Conservation (phyloP, 1,140 invertebrate genomes). For the Penaeus chinensis region DNA sequence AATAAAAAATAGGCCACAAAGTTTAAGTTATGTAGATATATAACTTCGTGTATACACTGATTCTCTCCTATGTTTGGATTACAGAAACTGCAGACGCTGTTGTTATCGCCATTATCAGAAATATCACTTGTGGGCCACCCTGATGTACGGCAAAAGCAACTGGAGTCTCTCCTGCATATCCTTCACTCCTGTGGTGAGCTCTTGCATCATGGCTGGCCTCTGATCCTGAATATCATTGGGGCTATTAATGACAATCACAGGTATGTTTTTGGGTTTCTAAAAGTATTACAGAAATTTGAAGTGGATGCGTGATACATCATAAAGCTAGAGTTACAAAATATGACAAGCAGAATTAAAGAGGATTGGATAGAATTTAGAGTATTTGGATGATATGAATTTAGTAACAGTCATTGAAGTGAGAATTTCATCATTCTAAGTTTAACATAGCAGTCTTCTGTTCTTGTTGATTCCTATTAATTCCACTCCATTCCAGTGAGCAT, state of each 20-base stretch:
- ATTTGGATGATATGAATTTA: too few relatives aligned
- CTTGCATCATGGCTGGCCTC: constrained; percentile 92
- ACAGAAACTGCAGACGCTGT: constrained; percentile 79
- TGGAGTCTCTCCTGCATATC: constrained; percentile 94
- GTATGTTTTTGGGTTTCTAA: constrained; percentile 70
- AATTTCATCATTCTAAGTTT: background rate
- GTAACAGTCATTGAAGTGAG: too few relatives aligned
- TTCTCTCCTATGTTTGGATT: constrained; percentile 36
- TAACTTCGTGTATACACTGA: constrained; percentile 9
- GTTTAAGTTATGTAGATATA: background rate
- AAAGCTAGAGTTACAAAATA: too few relatives aligned
- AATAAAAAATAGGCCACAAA: background rate
- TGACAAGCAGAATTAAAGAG: too few relatives aligned
- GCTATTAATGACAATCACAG: constrained; percentile 92
- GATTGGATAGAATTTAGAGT: too few relatives aligned
- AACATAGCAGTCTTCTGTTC: background rate
- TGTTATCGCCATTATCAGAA: constrained; percentile 89
- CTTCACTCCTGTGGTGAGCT: constrained; percentile 93
- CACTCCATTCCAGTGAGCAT: constrained; percentile 77
- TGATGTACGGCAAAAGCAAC: constrained; percentile 93
- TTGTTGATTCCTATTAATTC: background rate
- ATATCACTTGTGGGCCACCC: constrained; percentile 88
- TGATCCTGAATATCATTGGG: constrained; percentile 93
- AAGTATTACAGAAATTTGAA: too few relatives aligned
- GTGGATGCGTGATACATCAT: too few relatives aligned